Evolutionary conservation across 2,888 invertebrate genomes (phyloP), one percentile per base, ranked within the genome.

Genomic region (Leucophenga maculata): DNA sequence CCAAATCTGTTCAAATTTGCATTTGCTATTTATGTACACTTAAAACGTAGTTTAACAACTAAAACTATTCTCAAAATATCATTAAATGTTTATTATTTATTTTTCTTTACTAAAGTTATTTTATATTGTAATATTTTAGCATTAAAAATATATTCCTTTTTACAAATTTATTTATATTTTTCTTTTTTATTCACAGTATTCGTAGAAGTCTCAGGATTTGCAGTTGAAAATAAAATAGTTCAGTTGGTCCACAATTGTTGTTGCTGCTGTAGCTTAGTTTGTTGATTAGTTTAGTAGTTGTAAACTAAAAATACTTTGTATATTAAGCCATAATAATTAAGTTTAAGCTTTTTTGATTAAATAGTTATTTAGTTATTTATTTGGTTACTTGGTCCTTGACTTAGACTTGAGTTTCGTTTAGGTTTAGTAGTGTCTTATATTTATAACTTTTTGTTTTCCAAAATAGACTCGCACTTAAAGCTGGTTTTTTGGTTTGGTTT

Each of bases 11-110:
- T 75, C 80, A 76, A 72, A 52, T 67, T 67, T 80, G 79, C 39
- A 39, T 39, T 39, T 39, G 78, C 79, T 74, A 32, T 60, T 76
- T 83, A 84, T 84, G 60, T 85, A 85, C 84, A 84, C 83, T 84
- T 84, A 82, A 68, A 52, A 16, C 52, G 65, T 72, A 74, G 46
- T 60, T 54, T 16, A 39, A 60, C 16, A 32, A 3, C 9, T 60
- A 39, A n/a, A 32, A 39, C 32, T 60, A 39, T 39, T 8, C 8
- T 8, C 39, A 39, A 39, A 39, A 39, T 39, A 39, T 67, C 46
- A 62, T 70, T 65, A 52, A 32, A 55, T 67, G 67, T 65, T 69
- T 69, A 66, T 65, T 54, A 65, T 20, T 68, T 59, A 48, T 18
- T 48, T 18, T 64, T 14, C 44, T 52, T 6, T n/a, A 32, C n/a